Percentiles rank a stretch among this genome's conserved stretches.
Evolutionary conservation across 2,888 invertebrate genomes (phyloP).

Genomic region (Syritta pipiens): DNA sequence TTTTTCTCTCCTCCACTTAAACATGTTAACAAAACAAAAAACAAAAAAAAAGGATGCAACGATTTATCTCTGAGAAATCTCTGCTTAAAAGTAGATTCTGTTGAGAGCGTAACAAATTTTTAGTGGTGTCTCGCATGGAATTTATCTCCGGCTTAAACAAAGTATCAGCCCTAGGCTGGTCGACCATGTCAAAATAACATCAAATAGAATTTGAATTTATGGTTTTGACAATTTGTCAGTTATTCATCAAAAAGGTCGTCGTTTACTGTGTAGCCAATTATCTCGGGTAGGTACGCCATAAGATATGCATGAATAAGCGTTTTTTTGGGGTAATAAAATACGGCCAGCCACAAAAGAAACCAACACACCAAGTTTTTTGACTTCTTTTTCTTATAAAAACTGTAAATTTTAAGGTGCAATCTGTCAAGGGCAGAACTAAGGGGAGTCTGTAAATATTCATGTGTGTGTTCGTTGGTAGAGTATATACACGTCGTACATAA

Average conservation of each 20-base stretch:
- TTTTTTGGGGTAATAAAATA: constrained; percentile 51
- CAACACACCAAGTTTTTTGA: constrained; percentile 12
- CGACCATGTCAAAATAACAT: constrained; percentile 63
- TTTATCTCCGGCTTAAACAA: constrained; percentile 30
- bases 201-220: constrained; percentile 64
- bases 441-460: constrained; percentile 47
- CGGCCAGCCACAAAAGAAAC: not conserved
- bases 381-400: constrained; percentile 12
- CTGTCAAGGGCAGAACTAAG: constrained; percentile 47
- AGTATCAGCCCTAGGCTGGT: constrained; percentile 36
- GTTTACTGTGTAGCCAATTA: constrained; percentile 48
- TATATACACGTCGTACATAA: not conserved
- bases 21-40: not conserved
- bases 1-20: not conserved
- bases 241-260: constrained; percentile 55
- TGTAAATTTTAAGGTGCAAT: constrained; percentile 57
- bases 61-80: not conserved
- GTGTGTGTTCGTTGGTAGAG: constrained; percentile 19
- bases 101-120: constrained; percentile 57
- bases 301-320: constrained; percentile 32
- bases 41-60: constrained; percentile 5
- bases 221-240: constrained; percentile 69
- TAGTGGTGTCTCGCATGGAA: constrained; percentile 52
- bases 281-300: constrained; percentile 30
- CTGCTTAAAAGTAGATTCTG: not conserved